Conservation (phyloP, 2,888 invertebrate species). For the Ophioninae sp. region DNA sequence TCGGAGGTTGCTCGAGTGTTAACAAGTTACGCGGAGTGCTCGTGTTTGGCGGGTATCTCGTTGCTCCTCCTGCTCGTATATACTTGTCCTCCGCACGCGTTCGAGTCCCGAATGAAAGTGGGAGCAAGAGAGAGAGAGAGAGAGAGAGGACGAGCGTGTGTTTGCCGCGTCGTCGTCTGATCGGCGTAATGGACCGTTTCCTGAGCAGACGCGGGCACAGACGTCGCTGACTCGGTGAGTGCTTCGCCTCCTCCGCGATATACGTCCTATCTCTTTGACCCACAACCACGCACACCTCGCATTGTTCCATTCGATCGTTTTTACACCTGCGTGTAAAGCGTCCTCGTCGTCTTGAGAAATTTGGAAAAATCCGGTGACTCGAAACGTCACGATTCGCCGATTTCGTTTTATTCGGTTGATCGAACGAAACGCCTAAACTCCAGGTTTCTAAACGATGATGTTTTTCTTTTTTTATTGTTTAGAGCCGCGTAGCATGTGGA, state of each 20-base stretch:
- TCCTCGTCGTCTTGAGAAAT: not conserved
- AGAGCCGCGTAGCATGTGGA: slow-evolving; percentile 61
- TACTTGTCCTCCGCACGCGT: slow-evolving; percentile 39
- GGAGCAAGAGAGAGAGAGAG: slow-evolving; percentile 30
- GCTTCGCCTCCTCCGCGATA: slow-evolving; percentile 36
- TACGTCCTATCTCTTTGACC: slow-evolving; percentile 13
- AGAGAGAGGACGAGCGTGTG: slow-evolving; percentile 52
- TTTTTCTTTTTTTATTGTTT: no score
- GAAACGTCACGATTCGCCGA: not conserved
- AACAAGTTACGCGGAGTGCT: slow-evolving; percentile 49
- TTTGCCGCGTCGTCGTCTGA: slow-evolving; percentile 67
- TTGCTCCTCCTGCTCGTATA: slow-evolving; percentile 36
- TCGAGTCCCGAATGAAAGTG: slow-evolving; percentile 31
- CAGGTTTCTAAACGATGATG: no score
- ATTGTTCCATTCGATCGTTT: slow-evolving; percentile 5
- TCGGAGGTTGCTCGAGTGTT: slow-evolving; percentile 55
- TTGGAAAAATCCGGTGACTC: not conserved
- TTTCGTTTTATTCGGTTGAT: no score
- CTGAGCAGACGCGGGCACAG: slow-evolving; percentile 72
- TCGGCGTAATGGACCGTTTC: slow-evolving; percentile 78
- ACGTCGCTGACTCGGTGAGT: slow-evolving; percentile 64
- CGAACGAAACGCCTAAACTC: no score
- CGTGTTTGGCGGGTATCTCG: slow-evolving; percentile 25
- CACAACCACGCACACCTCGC: slow-evolving; percentile 24
- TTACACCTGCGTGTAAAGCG: not conserved